Conservation (phyloP, 2,797 vertebrate genomes). For the Austrolebias charrua region DNA sequence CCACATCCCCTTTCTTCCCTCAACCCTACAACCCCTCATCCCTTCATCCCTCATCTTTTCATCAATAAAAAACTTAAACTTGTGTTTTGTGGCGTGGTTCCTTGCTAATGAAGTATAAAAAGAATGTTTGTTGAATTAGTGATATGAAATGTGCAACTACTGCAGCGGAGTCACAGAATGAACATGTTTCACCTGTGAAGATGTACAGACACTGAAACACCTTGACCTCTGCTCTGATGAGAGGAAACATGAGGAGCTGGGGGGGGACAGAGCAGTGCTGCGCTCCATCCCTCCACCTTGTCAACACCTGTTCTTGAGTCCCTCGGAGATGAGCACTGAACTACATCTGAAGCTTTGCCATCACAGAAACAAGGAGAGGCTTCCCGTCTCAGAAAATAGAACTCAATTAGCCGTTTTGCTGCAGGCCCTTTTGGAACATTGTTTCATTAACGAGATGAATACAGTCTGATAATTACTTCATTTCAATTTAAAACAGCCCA, state of each 20-base stretch:
- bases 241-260: conserved; percentile 9
- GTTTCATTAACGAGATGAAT: conserved; percentile 82
- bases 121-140: too few species aligned
- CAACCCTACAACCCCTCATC: too few species aligned
- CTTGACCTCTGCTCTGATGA: conserved; percentile 44
- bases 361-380: conserved; percentile 68
- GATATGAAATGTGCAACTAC: too few species aligned
- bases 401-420: conserved; percentile 81
- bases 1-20: too few species aligned
- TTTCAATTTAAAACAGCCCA: conserved; percentile 75
- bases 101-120: too few species aligned
- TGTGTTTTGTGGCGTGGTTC: too few species aligned
- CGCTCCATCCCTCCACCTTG: conserved; percentile 61
- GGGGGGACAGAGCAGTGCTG: conserved; percentile 22
- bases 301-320: conserved; percentile 61
- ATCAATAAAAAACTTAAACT: too few species aligned
- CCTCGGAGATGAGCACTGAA: conserved; percentile 46
- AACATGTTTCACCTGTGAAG: too few species aligned
- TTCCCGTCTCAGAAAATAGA: conserved; percentile 74
- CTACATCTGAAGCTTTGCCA: conserved; percentile 62
- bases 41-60: too few species aligned
- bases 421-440: conserved; percentile 76
- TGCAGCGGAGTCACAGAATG: too few species aligned
- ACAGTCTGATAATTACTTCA: conserved; percentile 82
- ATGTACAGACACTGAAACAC: not conserved